phyloP scores from a whole-genome alignment of 2,113 vertebrate genomes.

The Cyprinodon tularosa region DNA sequence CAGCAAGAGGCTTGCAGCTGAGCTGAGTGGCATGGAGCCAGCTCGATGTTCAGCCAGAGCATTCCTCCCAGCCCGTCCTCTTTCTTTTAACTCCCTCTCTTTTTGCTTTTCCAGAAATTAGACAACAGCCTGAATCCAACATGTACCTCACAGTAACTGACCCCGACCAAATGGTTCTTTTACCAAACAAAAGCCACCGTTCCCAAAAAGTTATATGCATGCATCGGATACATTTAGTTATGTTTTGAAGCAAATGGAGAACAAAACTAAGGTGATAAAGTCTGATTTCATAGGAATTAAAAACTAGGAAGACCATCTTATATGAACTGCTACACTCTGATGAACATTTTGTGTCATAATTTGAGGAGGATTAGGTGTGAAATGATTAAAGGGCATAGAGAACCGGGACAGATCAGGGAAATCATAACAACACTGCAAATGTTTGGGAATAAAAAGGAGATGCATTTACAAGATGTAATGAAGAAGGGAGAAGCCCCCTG shows the following conservation, averaged over 20 bases:
- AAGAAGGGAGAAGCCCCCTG: conserved; percentile 44
- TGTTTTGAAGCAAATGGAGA: background rate
- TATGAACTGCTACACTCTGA: conserved; percentile 25
- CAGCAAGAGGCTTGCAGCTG: conserved; percentile 46
- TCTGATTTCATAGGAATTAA: background rate
- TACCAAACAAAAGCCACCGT: conserved; percentile 8
- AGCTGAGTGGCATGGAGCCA: conserved; percentile 69
- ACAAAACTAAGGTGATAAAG: background rate
- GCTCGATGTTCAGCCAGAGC: conserved; percentile 76
- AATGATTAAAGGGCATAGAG: background rate
- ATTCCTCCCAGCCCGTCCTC: conserved; percentile 62
- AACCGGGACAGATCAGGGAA: conserved; percentile 7
- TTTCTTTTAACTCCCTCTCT: conserved; percentile 15
- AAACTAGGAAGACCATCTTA: conserved; percentile 18
- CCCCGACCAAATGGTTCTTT: conserved; percentile 14
- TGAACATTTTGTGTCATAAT: conserved; percentile 14
- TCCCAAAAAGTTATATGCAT: background rate
- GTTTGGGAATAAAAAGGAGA: conserved; percentile 10
- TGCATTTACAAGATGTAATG: conserved; percentile 10
- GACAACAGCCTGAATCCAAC: conserved; percentile 55
- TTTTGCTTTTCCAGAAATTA: conserved; percentile 21
- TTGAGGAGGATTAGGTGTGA: background rate
- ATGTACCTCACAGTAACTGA: conserved; percentile 20
- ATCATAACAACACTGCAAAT: conserved; percentile 29
- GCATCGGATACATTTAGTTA: background rate